Conservation (phyloP, 2,888 invertebrate genomes). For the Synanthedon myopaeformis region DNA sequence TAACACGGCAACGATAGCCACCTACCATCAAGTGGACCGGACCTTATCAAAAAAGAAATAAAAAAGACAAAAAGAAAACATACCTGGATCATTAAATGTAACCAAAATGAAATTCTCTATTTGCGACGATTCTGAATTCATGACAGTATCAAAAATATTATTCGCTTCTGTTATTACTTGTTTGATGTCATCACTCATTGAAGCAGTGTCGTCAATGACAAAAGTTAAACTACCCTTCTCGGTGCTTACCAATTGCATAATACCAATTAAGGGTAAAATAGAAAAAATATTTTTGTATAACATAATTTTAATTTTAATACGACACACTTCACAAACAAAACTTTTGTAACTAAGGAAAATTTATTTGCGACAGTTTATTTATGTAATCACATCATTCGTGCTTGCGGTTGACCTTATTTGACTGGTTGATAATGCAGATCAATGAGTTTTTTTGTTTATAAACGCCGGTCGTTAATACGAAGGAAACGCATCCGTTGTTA, state of each 20-base stretch:
- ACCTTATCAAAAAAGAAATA: too few species aligned
- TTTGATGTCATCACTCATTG: conserved; percentile 35
- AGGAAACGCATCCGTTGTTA: too few species aligned
- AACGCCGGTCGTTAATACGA: too few species aligned
- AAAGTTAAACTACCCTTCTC: conserved; percentile 38
- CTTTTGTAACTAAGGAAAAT: not conserved
- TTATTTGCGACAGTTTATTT: conserved; percentile 1
- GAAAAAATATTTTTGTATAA: not conserved
- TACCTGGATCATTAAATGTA: conserved; percentile 47
- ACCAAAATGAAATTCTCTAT: conserved; percentile 43
- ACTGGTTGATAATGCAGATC: not conserved
- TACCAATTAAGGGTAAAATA: not conserved
- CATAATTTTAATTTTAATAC: not conserved
- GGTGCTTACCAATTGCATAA: conserved; percentile 6
- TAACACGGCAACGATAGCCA: too few species aligned
- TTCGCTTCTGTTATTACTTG: conserved; percentile 28
- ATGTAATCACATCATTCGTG: not conserved
- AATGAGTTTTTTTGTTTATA: not conserved
- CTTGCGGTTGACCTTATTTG: not conserved
- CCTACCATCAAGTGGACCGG: too few species aligned
- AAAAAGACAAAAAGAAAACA: conserved; percentile 6
- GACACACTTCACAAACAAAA: conserved; percentile 2
- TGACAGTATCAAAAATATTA: conserved; percentile 35
- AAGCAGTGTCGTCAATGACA: conserved; percentile 40
- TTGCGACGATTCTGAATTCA: conserved; percentile 24